Evolutionary conservation across 2,113 vertebrate genomes (phyloP).

Genomic region (Girardinichthys multiradiatus): DNA sequence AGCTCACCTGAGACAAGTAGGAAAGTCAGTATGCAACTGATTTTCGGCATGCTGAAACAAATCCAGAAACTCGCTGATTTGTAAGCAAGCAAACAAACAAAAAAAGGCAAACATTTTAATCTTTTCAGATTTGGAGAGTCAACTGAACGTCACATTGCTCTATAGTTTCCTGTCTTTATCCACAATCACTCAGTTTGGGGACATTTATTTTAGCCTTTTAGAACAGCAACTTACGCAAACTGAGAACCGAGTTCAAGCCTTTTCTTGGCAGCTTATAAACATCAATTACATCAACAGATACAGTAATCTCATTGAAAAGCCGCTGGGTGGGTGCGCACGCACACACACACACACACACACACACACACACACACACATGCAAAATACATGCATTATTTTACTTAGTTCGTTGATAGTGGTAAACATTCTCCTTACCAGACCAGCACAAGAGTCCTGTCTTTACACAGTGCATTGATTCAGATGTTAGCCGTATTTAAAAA

Average conservation of each 20-base stretch:
- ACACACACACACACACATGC: neutral
- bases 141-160: neutral
- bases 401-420: too few species aligned
- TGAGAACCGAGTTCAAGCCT: neutral
- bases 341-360: neutral
- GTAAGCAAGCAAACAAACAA: fast-evolving
- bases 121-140: too few species aligned
- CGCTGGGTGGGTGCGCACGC: too few species aligned
- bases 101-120: too few species aligned
- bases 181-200: neutral
- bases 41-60: neutral
- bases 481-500: neutral
- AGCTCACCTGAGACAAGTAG: conserved; percentile 39
- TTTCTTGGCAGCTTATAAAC: too few species aligned
- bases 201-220: neutral
- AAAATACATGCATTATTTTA: neutral
- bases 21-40: conserved; percentile 14
- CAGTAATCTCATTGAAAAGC: neutral
- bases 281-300: neutral
- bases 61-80: conserved; percentile 3
- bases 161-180: neutral
- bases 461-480: neutral
- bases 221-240: neutral
- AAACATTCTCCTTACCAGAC: neutral
- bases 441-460: neutral